A percentile compares a stretch with the other conserved stretches of the same genome.
Evolutionary conservation across 2,888 invertebrate genomes (phyloP).

Genomic region (Eutolmus rufibarbis): DNA sequence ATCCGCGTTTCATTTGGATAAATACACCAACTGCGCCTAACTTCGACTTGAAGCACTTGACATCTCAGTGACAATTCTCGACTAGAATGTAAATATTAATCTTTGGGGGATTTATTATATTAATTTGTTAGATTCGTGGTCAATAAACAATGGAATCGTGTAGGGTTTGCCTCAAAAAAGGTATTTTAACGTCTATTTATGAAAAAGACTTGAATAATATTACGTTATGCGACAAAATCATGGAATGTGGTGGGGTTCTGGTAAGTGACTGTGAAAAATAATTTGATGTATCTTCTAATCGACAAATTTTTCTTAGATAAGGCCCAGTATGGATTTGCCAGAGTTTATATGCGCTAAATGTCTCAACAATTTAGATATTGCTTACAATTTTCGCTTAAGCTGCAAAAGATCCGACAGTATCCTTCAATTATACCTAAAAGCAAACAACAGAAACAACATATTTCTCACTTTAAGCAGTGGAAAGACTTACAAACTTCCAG

Average conservation of each 20-base stretch:
- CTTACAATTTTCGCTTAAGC: constrained; percentile 32
- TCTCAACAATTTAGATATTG: neutral
- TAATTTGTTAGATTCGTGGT: neutral
- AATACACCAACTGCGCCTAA: neutral
- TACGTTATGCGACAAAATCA: constrained; percentile 52
- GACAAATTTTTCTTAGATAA: neutral
- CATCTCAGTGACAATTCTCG: neutral
- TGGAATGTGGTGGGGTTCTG: constrained; percentile 58
- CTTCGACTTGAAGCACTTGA: neutral
- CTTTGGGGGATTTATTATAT: neutral
- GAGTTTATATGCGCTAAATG: constrained; percentile 34
- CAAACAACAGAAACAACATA: constrained; percentile 33
- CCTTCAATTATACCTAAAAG: constrained; percentile 19
- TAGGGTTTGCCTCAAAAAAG: constrained; percentile 29
- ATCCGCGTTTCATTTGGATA: too few species aligned
- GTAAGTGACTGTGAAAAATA: constrained; percentile 47
- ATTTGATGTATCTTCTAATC: neutral
- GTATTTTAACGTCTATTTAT: neutral
- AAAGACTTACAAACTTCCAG: constrained; percentile 22
- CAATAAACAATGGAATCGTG: constrained; percentile 27
- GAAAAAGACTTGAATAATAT: constrained; percentile 28
- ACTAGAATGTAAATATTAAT: neutral
- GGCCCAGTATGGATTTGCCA: neutral
- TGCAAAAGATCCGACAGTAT: constrained; percentile 33
- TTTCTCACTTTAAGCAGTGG: constrained; percentile 26